These are phyloP conservation scores for Chaetogeoica ovagalla DNA, from an alignment of 2,888 invertebrate species.

Conservation along the genomic window DNA sequence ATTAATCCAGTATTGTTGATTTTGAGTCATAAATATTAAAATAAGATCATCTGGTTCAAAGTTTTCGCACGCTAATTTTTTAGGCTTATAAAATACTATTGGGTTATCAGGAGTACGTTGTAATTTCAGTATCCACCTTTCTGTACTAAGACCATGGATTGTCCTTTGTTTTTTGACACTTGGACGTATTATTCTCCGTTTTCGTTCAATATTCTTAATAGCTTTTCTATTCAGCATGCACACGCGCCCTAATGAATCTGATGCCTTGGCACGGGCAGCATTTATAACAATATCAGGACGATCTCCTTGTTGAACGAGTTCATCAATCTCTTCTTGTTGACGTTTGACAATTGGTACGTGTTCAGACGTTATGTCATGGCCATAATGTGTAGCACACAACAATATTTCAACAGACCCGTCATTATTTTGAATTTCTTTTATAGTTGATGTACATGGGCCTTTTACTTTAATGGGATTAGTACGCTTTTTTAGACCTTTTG, in stretches of 20 bases:
- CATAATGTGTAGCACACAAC: slow-evolving; percentile 54
- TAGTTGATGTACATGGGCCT: slow-evolving; percentile 54
- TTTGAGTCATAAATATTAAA: slow-evolving; percentile 44
- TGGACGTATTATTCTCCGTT: slow-evolving; percentile 49
- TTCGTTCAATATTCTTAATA: slow-evolving; percentile 55
- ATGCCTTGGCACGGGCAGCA: slow-evolving; percentile 54
- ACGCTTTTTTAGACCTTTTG: slow-evolving; percentile 53
- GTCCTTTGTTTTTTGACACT: slow-evolving; percentile 35
- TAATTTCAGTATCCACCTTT: slow-evolving; percentile 53
- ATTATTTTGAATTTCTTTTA: slow-evolving; percentile 50
- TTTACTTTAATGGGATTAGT: slow-evolving; percentile 53
- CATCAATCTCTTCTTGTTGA: slow-evolving; percentile 53
- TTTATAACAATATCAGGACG: slow-evolving; percentile 55
- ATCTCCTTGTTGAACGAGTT: slow-evolving; percentile 54
- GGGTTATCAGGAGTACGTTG: slow-evolving; percentile 50
- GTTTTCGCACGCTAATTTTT: slow-evolving; percentile 38
- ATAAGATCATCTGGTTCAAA: slow-evolving; percentile 38
- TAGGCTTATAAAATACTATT: slow-evolving; percentile 52
- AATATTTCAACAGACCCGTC: slow-evolving; percentile 52
- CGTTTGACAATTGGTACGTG: slow-evolving; percentile 51
- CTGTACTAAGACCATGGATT: slow-evolving; percentile 45
- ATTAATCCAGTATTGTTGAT: slow-evolving; percentile 45
- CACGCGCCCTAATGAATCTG: slow-evolving; percentile 54
- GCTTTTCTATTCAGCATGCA: slow-evolving; percentile 55
- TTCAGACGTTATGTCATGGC: slow-evolving; percentile 54